These are phyloP conservation scores for Erebia ligea DNA, from an alignment of 2,888 invertebrate genomes.

Conservation along the genomic window DNA sequence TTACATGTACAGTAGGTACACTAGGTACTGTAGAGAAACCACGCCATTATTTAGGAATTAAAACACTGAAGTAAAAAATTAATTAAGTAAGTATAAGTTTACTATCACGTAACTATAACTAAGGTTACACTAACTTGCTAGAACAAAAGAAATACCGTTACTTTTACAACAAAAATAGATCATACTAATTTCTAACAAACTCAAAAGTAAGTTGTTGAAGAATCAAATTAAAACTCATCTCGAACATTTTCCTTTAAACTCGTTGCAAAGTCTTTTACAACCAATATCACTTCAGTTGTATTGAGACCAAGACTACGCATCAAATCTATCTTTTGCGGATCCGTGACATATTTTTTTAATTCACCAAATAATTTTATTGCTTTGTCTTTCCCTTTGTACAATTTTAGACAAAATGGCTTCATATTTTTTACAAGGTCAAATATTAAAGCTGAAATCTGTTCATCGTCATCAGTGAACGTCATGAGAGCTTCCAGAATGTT, in stretches of 20 bases:
- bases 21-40: no score
- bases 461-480: slow-evolving; percentile 49
- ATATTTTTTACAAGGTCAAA: slow-evolving; percentile 58
- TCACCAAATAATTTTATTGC: slow-evolving; percentile 52
- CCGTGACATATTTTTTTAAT: slow-evolving; percentile 50
- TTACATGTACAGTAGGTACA: no score
- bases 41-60: no score
- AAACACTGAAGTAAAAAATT: no score
- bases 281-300: slow-evolving; percentile 45
- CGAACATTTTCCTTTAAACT: slow-evolving; percentile 48
- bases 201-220: background rate
- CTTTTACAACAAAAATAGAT: background rate
- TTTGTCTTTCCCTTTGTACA: slow-evolving; percentile 50
- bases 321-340: slow-evolving; percentile 44
- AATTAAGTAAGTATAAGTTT: no score
- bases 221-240: slow-evolving; percentile 57
- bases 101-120: no score
- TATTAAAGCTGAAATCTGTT: slow-evolving; percentile 49
- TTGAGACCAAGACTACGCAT: slow-evolving; percentile 49
- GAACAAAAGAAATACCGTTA: background rate
- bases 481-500: slow-evolving; percentile 56
- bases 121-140: background rate
- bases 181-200: background rate
- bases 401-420: slow-evolving; percentile 57
- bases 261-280: slow-evolving; percentile 55